These are phyloP conservation scores for Lichenostomus cassidix DNA, from an alignment of 2,113 vertebrate genomes.

Conservation along the genomic window DNA sequence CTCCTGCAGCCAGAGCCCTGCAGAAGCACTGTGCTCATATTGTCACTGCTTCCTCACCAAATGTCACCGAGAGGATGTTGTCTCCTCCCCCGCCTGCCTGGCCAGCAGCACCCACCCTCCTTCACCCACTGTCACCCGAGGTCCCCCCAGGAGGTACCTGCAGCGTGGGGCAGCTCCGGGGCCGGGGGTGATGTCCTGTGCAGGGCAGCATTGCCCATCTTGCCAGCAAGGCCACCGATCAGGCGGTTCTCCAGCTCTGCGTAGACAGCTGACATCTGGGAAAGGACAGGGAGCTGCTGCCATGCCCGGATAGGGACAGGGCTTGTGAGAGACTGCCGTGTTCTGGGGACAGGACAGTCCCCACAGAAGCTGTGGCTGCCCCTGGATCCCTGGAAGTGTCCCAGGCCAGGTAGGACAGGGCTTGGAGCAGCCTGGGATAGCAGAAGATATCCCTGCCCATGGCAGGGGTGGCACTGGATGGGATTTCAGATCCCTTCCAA, in stretches of 20 bases:
- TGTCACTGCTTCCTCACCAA: fast-evolving
- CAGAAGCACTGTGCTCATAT: background rate
- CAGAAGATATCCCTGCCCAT: background rate
- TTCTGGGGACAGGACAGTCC: background rate
- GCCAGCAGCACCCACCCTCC: background rate
- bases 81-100: fast-evolving
- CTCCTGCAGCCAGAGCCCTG: background rate
- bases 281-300: background rate
- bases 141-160: conserved; percentile 50
- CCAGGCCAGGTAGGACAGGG: background rate
- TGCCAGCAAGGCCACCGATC: conserved; percentile 81
- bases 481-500: background rate
- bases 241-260: conserved; percentile 89
- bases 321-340: fast-evolving
- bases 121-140: background rate
- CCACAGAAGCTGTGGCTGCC: background rate
- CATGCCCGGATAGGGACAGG: fast-evolving
- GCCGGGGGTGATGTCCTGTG: conserved; percentile 78
- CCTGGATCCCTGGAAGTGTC: background rate
- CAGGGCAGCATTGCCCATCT: conserved; percentile 71
- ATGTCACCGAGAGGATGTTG: fast-evolving
- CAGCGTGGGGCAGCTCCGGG: conserved; percentile 70
- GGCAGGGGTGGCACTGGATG: background rate
- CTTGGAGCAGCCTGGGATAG: background rate
- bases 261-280: conserved; percentile 93